Evolutionary conservation across 2,888 invertebrate species (phyloP), one percentile per base, ranked within the genome.

Genomic region (Lasioglossum oenotherae): DNA sequence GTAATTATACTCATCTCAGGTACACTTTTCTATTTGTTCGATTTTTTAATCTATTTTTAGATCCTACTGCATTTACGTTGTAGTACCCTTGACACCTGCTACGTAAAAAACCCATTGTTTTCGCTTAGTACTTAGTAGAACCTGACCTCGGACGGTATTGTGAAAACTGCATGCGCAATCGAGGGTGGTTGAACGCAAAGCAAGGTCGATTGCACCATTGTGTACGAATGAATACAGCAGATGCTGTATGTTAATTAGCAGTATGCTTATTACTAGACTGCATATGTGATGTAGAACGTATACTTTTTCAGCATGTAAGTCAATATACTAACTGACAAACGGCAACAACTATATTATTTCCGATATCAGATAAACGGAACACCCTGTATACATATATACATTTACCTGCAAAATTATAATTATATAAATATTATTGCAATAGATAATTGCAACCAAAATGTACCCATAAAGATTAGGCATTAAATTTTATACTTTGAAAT

Each of bases 161-260:
- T 71, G 41, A 71, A 71, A 67, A 67, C 35, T 38, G 67, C 67
- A 67, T 67, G 31, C 67, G 67, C 67, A 38, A 67, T 67, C 19
- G 67, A 23, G 35, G 67, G 67, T 67, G 67, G 35, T 35, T 67
- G 67, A 23, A 35, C 67, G 67, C 23, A 35, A 67, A 67, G 8
- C 67, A 67, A 67, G 67, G 35, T 67, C 67, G 23, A 23, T 67
- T 67, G 19, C 67, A 10, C 38, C 12, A 69, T 23, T 19, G 69
- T 23, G 0, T 35, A 23, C 35, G 38, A 41, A 38, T 69, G 23
- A 38, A 8, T n/a, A 69, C 3, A 41, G 23, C 19, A 41, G 23
- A 69, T 69, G 12, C n/a, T 69, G 4, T 41, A n/a, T 4, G 12
- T 41, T 5, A 41, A 38, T 71, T n/a, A 41, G 10, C 71, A 5